These are phyloP conservation scores for Eulemur rubriventer DNA, from an alignment of 2,797 vertebrate species.

Conservation along the genomic window DNA sequence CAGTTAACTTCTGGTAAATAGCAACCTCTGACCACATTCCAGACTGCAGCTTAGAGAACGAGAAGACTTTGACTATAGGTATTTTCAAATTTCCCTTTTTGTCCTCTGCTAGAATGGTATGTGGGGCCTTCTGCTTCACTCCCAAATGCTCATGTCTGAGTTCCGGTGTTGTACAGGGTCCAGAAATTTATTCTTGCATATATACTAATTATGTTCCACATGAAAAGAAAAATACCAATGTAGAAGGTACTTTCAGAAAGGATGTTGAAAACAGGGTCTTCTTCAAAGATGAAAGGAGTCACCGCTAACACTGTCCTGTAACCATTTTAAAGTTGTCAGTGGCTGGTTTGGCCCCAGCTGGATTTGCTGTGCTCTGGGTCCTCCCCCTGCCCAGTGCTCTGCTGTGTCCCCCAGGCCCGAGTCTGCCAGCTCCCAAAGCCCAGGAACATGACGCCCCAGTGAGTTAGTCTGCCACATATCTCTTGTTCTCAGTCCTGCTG, in stretches of 20 bases:
- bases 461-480: rapidly evolving
- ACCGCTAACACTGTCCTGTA: background rate
- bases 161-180: background rate
- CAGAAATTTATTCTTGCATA: background rate
- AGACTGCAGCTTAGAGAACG: background rate
- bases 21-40: conserved; percentile 15
- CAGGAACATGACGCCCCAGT: background rate
- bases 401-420: background rate
- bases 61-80: background rate
- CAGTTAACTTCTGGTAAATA: background rate
- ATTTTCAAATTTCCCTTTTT: background rate
- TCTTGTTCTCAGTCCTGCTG: background rate
- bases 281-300: background rate
- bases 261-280: background rate
- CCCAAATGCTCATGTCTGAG: background rate
- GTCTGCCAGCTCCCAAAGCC: background rate
- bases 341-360: background rate
- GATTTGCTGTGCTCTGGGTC: background rate
- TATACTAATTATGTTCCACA: background rate
- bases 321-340: background rate
- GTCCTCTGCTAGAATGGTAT: background rate
- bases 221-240: background rate
- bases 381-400: background rate
- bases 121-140: background rate
- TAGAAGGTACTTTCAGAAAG: background rate